A percentile compares a stretch with the other conserved stretches of the same genome.
These are phyloP conservation scores for Numida meleagris DNA, from an alignment of 2,113 vertebrate species.

Conservation along the genomic window DNA sequence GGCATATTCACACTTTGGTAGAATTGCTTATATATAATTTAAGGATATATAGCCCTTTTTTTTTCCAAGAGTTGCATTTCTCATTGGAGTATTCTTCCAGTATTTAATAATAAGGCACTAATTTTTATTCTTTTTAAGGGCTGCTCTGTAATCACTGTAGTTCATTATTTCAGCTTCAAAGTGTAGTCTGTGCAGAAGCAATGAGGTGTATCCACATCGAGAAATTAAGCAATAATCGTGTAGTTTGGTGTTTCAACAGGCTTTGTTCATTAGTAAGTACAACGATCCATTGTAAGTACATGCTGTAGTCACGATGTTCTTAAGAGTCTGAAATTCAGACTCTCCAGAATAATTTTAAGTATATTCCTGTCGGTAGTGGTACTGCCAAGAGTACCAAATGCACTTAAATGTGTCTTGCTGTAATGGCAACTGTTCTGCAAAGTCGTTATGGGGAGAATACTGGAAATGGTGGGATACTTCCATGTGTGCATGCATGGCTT, in stretches of 20 bases:
- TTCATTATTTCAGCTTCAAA: slow-evolving; percentile 70
- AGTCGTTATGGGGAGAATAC: neutral
- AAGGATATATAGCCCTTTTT: neutral
- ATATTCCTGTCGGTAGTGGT: neutral
- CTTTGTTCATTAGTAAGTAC: slow-evolving; percentile 64
- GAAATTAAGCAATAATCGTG: slow-evolving; percentile 69
- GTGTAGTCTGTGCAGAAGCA: slow-evolving; percentile 54
- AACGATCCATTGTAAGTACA: slow-evolving; percentile 65
- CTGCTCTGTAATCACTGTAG: slow-evolving; percentile 55
- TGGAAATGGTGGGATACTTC: neutral
- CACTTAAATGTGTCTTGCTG: neutral
- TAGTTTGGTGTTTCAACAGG: slow-evolving; percentile 64
- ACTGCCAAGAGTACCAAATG: neutral
- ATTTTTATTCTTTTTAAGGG: slow-evolving; percentile 45
- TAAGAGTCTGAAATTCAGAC: slow-evolving; percentile 43
- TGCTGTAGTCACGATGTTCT: slow-evolving; percentile 42
- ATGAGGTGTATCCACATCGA: slow-evolving; percentile 66
- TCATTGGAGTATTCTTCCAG: neutral
- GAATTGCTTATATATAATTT: slow-evolving; percentile 8
- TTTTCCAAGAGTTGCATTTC: neutral
- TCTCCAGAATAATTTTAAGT: neutral
- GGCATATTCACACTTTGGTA: neutral
- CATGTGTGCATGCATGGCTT: accelerated
- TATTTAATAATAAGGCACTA: slow-evolving; percentile 52
- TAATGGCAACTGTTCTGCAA: neutral